Evolutionary conservation across 2,797 vertebrate species (phyloP).

Genomic region (Thalassophryne amazonica): DNA sequence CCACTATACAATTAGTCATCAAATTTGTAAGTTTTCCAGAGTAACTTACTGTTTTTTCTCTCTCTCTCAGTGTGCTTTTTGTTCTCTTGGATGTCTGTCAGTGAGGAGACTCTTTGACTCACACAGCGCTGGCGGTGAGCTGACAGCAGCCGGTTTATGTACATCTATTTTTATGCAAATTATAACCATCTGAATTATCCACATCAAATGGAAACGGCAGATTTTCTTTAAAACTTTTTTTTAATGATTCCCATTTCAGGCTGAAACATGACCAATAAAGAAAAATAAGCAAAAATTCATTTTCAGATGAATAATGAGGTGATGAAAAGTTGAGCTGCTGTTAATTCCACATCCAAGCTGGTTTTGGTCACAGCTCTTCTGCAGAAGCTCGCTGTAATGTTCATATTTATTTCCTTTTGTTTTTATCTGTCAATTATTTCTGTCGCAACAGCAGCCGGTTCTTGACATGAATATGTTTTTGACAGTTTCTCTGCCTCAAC

Average conservation of each 20-base stretch:
- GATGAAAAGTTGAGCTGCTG: conserved; percentile 11
- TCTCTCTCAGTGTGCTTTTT: no score
- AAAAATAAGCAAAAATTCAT: conserved; percentile 5
- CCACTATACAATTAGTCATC: no score
- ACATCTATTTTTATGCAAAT: conserved; percentile 24
- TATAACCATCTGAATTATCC: conserved; percentile 1
- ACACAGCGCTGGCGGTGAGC: conserved; percentile 7
- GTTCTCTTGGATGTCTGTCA: no score
- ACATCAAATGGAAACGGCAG: conserved; percentile 1
- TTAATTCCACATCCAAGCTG: conserved; percentile 8
- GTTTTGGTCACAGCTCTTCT: conserved; percentile 7
- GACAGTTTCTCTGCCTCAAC: conserved; percentile 26
- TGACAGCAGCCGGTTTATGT: conserved; percentile 1
- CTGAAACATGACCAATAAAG: not conserved
- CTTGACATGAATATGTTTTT: conserved; percentile 17
- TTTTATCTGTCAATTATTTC: conserved; percentile 1
- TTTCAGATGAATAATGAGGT: conserved; percentile 12
- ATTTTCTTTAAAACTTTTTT: not conserved
- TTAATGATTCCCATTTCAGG: no score
- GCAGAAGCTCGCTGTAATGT: not conserved
- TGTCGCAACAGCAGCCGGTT: not conserved
- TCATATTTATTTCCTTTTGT: conserved; percentile 10
- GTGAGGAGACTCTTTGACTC: no score
- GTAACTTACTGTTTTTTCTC: no score
- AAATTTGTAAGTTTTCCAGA: no score